A percentile compares a stretch with the other conserved stretches of the same genome.
Evolutionary conservation across 2,797 vertebrate genomes (phyloP).

Genomic region (Argya squamiceps): DNA sequence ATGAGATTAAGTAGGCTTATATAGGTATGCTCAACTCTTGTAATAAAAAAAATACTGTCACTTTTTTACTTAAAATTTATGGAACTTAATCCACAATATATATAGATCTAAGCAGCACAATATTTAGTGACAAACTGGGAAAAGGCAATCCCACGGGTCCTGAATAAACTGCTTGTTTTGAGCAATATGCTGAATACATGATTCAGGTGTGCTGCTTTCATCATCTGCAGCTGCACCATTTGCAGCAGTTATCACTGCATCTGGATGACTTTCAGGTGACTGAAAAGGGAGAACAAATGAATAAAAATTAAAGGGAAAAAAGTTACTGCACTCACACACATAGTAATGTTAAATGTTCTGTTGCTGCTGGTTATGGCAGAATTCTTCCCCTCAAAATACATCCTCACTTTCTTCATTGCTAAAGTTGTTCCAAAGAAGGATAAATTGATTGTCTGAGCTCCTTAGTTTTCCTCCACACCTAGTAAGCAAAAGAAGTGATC

Average conservation of each 20-base stretch:
- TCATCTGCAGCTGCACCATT: background rate
- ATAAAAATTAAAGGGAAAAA: background rate
- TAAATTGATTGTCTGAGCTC: background rate
- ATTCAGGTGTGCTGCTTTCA: rapidly evolving
- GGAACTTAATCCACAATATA: background rate
- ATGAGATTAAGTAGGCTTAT: background rate
- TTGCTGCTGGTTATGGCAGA: background rate
- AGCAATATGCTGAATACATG: background rate
- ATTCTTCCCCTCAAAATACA: background rate
- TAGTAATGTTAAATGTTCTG: background rate
- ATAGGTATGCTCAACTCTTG: background rate
- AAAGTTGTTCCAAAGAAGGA: background rate
- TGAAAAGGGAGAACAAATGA: background rate
- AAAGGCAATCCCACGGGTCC: background rate
- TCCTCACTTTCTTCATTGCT: background rate
- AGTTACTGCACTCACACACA: background rate
- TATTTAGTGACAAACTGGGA: background rate
- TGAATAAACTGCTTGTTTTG: background rate
- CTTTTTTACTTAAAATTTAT: background rate
- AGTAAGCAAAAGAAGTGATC: background rate
- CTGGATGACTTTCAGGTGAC: background rate
- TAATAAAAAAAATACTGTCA: background rate
- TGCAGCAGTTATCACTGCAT: background rate
- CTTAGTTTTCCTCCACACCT: background rate
- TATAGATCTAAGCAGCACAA: background rate